phyloP scores from a whole-genome alignment of 2,888 invertebrate genomes.

The Apodemia hepburni region DNA sequence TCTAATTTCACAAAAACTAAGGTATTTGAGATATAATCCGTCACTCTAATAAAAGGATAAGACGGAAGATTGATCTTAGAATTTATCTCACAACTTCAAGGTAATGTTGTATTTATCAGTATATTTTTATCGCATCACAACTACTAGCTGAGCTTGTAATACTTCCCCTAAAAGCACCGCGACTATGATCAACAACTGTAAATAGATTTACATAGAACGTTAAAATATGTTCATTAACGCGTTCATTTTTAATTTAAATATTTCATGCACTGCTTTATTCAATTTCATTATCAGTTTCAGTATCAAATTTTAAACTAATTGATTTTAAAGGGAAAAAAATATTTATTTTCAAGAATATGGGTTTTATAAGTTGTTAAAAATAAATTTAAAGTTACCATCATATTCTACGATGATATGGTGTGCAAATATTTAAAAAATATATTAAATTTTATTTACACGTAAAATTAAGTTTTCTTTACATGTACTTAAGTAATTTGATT shows the following conservation, averaged over 20 bases:
- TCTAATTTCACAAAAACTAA: background rate
- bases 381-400: no score
- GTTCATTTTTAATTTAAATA: background rate
- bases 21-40: background rate
- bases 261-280: background rate
- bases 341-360: no score
- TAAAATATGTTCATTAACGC: background rate
- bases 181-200: background rate
- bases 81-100: constrained; percentile 7
- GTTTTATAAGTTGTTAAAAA: no score
- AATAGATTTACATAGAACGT: background rate
- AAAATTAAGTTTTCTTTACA: no score
- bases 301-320: no score
- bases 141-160: constrained; percentile 14
- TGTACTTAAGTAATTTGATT: no score
- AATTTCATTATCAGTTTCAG: no score
- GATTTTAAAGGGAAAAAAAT: no score
- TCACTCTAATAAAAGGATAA: constrained; percentile 2
- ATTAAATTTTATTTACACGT: no score
- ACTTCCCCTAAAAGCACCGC: constrained; percentile 7
- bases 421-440: no score
- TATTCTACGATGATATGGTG: no score
- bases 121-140: constrained; percentile 10
- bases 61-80: background rate
- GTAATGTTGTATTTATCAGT: constrained; percentile 1